Conservation (phyloP, 2,797 vertebrate species). For the Scolopax bukidnonensis region DNA sequence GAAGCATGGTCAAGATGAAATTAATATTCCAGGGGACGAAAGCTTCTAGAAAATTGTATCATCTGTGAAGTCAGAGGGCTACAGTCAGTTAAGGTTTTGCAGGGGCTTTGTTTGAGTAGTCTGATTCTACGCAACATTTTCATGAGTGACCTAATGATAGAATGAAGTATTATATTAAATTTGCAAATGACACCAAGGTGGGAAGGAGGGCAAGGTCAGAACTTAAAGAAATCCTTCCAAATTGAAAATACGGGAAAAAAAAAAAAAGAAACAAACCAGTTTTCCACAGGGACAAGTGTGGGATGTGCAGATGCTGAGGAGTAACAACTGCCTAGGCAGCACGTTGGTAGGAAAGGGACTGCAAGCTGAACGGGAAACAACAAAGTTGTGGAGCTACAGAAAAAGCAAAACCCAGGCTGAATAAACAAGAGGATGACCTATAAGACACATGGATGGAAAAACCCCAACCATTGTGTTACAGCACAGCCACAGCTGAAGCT, state of each 20-base stretch:
- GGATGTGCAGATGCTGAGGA: background rate
- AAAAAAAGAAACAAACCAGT: background rate
- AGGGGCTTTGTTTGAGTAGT: background rate
- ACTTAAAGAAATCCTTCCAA: background rate
- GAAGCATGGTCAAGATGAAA: background rate
- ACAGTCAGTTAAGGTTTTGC: background rate
- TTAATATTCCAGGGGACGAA: rapidly evolving
- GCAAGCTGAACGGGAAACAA: background rate
- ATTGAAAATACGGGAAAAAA: background rate
- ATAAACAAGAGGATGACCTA: background rate
- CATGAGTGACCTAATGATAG: background rate
- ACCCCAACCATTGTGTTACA: background rate
- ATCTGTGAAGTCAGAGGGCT: background rate
- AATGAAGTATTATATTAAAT: background rate
- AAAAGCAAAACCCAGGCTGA: background rate
- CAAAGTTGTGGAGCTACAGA: background rate
- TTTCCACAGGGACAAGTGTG: background rate
- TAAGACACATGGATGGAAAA: background rate
- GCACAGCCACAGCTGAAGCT: background rate
- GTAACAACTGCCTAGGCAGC: background rate
- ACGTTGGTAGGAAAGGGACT: background rate
- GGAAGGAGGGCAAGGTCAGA: background rate
- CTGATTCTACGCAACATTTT: background rate
- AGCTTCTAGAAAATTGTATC: background rate
- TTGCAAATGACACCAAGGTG: background rate